Conservation (phyloP, 2,797 vertebrate genomes). For the Sebastiscus tertius region DNA sequence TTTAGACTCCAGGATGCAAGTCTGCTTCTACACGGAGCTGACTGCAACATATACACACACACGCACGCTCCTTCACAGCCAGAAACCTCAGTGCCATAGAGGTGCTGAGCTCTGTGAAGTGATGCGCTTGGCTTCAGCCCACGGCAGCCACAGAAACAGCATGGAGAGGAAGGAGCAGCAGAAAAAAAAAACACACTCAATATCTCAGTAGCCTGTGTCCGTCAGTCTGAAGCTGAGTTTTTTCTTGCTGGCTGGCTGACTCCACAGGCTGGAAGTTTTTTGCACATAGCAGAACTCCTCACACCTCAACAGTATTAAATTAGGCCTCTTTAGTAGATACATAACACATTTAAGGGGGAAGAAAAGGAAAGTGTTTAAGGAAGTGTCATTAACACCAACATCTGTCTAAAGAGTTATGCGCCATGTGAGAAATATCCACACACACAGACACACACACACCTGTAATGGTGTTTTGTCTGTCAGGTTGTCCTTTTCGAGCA, state of each 20-base stretch:
- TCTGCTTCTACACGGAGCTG: background rate
- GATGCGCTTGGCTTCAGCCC: slow-evolving; percentile 32
- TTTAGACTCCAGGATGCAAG: background rate
- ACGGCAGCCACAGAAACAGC: slow-evolving; percentile 31
- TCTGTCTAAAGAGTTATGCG: background rate
- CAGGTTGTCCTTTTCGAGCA: background rate
- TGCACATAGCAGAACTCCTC: background rate
- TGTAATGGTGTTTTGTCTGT: slow-evolving; percentile 7
- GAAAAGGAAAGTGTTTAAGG: background rate
- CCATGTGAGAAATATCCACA: background rate
- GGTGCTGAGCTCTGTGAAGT: slow-evolving; percentile 36
- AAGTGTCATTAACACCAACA: background rate
- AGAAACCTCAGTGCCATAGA: slow-evolving; percentile 4
- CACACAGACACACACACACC: slow-evolving; percentile 17
- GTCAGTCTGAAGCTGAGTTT: slow-evolving; percentile 15
- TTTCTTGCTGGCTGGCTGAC: background rate
- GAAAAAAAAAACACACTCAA: slow-evolving; percentile 39
- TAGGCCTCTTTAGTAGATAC: background rate
- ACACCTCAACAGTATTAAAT: background rate
- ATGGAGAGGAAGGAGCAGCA: slow-evolving; percentile 18
- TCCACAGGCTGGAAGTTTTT: background rate
- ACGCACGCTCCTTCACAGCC: slow-evolving; percentile 14
- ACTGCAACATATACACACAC: slow-evolving; percentile 15
- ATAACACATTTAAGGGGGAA: background rate
- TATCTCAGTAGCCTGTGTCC: slow-evolving; percentile 38